A percentile compares a stretch with the other conserved stretches of the same genome.
These are phyloP conservation scores for Drosophila murphyi DNA, from an alignment of 1,140 invertebrate genomes.

Conservation along the genomic window DNA sequence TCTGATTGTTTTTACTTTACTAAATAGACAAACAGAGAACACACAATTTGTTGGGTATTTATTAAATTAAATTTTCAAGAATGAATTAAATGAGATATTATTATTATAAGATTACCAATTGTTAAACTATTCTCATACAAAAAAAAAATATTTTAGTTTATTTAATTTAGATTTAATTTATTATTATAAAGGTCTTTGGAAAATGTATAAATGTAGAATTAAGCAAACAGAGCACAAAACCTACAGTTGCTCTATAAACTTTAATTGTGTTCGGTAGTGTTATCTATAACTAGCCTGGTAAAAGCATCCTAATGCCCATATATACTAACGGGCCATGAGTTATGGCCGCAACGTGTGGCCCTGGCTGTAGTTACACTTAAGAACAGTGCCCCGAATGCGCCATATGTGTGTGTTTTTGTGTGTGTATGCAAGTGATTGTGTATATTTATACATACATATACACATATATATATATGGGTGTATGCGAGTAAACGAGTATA, in stretches of 20 bases:
- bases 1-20: too few species aligned
- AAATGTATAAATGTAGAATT: too few species aligned
- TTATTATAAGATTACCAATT: too few species aligned
- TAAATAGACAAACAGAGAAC: too few species aligned
- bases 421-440: constrained; percentile 1
- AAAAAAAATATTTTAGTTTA: too few species aligned
- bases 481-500: constrained; percentile 45
- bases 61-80: too few species aligned
- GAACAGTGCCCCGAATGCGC: constrained; percentile 24
- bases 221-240: too few species aligned
- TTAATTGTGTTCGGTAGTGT: constrained; percentile 27
- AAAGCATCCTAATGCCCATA: constrained; percentile 66
- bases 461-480: background rate
- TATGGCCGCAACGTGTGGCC: constrained; percentile 77
- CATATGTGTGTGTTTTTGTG: constrained; percentile 6
- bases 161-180: too few species aligned
- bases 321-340: constrained; percentile 58
- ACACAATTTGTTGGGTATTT: too few species aligned
- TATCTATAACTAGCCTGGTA: constrained; percentile 68
- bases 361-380: constrained; percentile 72
- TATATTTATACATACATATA: background rate
- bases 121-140: too few species aligned
- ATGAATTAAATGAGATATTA: too few species aligned
- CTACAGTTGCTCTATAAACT: background rate
- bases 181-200: too few species aligned